phyloP scores from a whole-genome alignment of 2,113 vertebrate species.

The Sialia sialis region DNA sequence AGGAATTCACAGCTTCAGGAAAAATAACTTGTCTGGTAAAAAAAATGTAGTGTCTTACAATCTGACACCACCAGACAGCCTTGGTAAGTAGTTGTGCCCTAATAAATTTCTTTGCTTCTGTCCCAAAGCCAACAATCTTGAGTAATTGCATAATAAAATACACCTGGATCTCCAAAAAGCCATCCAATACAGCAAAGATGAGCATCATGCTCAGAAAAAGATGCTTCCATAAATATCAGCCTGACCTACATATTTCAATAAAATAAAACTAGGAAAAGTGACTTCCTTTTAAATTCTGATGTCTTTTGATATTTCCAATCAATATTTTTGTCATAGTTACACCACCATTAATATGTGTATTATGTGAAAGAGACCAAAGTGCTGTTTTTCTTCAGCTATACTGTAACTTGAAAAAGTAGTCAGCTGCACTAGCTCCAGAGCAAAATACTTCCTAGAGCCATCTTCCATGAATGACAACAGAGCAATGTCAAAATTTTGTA shows the following conservation, averaged over 20 bases:
- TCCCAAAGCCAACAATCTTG: neutral
- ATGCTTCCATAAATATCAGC: neutral
- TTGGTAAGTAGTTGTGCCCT: neutral
- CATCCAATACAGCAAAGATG: neutral
- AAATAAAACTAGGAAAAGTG: neutral
- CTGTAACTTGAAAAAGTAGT: neutral
- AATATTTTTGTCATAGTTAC: neutral
- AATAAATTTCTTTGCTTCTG: conserved; percentile 2
- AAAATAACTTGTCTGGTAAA: neutral
- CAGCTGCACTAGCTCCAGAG: neutral
- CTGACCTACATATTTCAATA: neutral
- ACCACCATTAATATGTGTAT: neutral
- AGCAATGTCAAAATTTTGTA: neutral
- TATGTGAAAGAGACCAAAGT: neutral
- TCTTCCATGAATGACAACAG: neutral
- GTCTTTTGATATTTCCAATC: neutral
- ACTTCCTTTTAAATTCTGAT: neutral
- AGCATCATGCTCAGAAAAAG: neutral
- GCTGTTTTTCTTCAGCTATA: neutral
- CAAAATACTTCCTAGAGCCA: neutral
- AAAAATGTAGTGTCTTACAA: neutral
- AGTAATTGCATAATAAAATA: neutral
- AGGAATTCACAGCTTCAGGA: conserved; percentile 27
- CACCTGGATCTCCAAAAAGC: neutral
- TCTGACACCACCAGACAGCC: neutral